Evolutionary conservation across 2,888 invertebrate species (phyloP).

Genomic region (Eilema caniola): DNA sequence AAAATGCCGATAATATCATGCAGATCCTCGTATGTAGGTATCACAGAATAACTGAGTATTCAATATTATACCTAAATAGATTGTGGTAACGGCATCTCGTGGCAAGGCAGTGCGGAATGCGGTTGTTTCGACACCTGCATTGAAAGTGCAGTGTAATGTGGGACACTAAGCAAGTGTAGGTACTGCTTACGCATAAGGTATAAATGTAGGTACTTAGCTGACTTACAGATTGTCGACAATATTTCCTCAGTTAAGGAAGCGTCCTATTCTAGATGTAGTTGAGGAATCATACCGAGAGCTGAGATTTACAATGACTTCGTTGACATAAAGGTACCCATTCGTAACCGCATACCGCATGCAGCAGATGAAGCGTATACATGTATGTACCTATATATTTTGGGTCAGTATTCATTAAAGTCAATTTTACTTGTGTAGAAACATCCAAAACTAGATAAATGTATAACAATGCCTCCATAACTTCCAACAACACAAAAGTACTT

Average conservation of each 20-base stretch:
- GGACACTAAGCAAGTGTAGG: conserved; percentile 22
- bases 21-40: neutral
- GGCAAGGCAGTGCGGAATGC: conserved; percentile 48
- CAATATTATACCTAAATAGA: conserved; percentile 11
- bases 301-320: too few relatives aligned
- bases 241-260: neutral
- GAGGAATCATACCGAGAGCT: neutral
- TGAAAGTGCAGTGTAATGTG: conserved; percentile 54
- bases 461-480: neutral
- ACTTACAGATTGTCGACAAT: neutral
- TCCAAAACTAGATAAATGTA: too few relatives aligned
- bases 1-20: neutral
- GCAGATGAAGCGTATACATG: too few relatives aligned
- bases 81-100: conserved; percentile 44
- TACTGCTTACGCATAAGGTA: conserved; percentile 21
- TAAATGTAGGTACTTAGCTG: neutral
- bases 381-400: too few relatives aligned
- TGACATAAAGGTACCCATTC: too few relatives aligned
- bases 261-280: neutral
- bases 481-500: neutral
- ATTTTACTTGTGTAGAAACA: too few relatives aligned
- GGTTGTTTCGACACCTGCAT: conserved; percentile 64
- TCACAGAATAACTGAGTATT: neutral
- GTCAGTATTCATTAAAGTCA: too few relatives aligned
- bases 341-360: too few relatives aligned